A percentile compares a stretch with the other conserved stretches of the same genome.
phyloP scores from a whole-genome alignment of 2,797 vertebrate genomes.

The Pseudomugil tenellus region DNA sequence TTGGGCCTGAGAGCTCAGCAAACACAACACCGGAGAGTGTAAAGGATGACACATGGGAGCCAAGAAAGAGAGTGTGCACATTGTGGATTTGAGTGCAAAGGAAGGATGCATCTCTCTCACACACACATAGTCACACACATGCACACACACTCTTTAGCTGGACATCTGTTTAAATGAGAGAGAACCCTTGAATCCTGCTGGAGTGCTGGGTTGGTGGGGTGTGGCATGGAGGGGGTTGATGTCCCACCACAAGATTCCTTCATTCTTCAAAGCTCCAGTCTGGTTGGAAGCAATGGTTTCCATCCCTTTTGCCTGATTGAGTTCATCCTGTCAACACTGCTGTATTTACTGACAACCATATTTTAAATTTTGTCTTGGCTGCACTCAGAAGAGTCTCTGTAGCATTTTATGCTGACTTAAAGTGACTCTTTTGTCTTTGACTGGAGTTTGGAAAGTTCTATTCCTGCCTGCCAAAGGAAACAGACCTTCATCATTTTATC shows the following conservation, averaged over 20 bases:
- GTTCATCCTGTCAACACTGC: constrained; percentile 74
- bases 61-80: constrained; percentile 53
- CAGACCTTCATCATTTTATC: constrained; percentile 44
- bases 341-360: constrained; percentile 71
- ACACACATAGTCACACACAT: no score
- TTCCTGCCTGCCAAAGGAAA: constrained; percentile 58
- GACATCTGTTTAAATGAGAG: constrained; percentile 71
- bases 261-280: constrained; percentile 78
- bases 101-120: constrained; percentile 30
- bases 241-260: constrained; percentile 72
- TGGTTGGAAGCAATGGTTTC: constrained; percentile 81
- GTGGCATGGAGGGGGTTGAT: constrained; percentile 26
- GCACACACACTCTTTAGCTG: constrained; percentile 46
- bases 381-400: constrained; percentile 49
- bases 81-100: constrained; percentile 48
- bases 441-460: constrained; percentile 64
- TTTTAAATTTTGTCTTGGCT: constrained; percentile 75
- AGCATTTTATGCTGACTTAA: constrained; percentile 67
- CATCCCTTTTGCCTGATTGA: constrained; percentile 77
- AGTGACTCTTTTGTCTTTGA: constrained; percentile 70
- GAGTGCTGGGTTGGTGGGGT: constrained; percentile 30
- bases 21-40: constrained; percentile 70
- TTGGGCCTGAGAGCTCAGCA: constrained; percentile 82
- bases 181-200: constrained; percentile 42
- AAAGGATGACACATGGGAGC: constrained; percentile 66